phyloP scores from a whole-genome alignment of 1,140 invertebrate species.

The Tyrophagus putrescentiae region DNA sequence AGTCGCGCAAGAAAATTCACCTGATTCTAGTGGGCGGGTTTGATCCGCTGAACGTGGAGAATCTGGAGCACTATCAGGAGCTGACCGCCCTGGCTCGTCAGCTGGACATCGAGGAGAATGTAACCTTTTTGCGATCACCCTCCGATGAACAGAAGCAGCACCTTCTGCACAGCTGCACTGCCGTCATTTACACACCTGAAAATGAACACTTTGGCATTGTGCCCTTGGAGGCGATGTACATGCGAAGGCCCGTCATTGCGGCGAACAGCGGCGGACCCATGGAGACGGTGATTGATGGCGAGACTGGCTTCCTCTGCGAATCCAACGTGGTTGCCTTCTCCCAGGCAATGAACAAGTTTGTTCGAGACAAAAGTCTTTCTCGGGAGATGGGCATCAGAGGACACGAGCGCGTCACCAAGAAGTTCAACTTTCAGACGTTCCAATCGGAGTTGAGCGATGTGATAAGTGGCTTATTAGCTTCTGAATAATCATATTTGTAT shows the following conservation, averaged over 20 bases:
- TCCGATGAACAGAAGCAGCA: slow-evolving; percentile 66
- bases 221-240: slow-evolving; percentile 95
- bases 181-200: slow-evolving; percentile 82
- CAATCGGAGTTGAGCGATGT: slow-evolving; percentile 48
- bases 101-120: slow-evolving; percentile 51
- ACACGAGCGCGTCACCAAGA: slow-evolving; percentile 48
- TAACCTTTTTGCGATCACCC: slow-evolving; percentile 72
- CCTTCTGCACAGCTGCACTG: slow-evolving; percentile 53
- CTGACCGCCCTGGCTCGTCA: slow-evolving; percentile 48
- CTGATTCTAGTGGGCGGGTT: slow-evolving; percentile 94
- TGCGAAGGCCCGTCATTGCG: slow-evolving; percentile 79
- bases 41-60: slow-evolving; percentile 73
- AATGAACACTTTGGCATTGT: slow-evolving; percentile 99
- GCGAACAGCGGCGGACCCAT: slow-evolving; percentile 84
- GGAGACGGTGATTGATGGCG: slow-evolving; percentile 74
- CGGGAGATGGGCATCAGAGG: slow-evolving; percentile 53
- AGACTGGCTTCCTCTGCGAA: slow-evolving; percentile 75
- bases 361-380: slow-evolving; percentile 39
- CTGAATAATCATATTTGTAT: slow-evolving; percentile 3
- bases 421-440: slow-evolving; percentile 67
- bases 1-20: slow-evolving; percentile 43
- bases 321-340: slow-evolving; percentile 53
- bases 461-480: slow-evolving; percentile 31
- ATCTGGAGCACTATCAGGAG: slow-evolving; percentile 71
- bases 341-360: slow-evolving; percentile 54